Base-by-base conservation (phyloP, 2,113 vertebrate genomes). In the Microtus ochrogaster region DNA sequence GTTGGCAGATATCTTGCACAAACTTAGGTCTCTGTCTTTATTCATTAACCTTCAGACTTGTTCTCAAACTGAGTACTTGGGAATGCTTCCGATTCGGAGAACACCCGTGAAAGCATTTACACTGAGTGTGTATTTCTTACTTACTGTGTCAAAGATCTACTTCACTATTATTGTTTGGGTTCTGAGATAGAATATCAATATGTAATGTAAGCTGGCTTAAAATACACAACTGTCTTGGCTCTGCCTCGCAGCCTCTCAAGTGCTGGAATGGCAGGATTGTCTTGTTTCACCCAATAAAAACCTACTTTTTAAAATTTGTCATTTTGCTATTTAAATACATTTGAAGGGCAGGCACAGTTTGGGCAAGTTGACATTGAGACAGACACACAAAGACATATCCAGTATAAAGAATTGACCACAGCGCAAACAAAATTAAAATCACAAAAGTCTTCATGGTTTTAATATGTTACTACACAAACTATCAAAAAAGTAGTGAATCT, bases 1-100 rank as follows among this genome's bases (percentile, higher is more conserved):
- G 63, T 73, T 88, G 76, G 36, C 85, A 96, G 30, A 90, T 78
- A 82, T 28, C 12, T 44, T 92, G 24, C 16, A 78, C 47, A 72
- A 81, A 78, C 11, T 78, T 94, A 92, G 33, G 44, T 36, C 6
- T 74, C 82, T 92, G 58, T 89, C 76, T 76, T 72, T 76, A 70
- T 61, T 63, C 91, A 78, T 94, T 82, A 96, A 39, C 28, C 44
- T 49, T 24, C 6, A 90, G 7, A 68, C 44, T 91, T 94, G 30
- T 94, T 94, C 47, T 72, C 81, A 36, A 95, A 73, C 36, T 63
- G 21, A 93, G 9, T n/a, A 52, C 8, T 22, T 78, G 24, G 89
- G 65, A 73, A 21, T 9, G 79, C 36, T 95, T 3, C 91, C 70
- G 17, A 65, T n/a, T 0, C 21, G 47, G 41, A 74, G 79, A 68